These are phyloP conservation scores for Stegostoma tigrinum DNA, from an alignment of 2,113 vertebrate genomes.

Conservation along the genomic window DNA sequence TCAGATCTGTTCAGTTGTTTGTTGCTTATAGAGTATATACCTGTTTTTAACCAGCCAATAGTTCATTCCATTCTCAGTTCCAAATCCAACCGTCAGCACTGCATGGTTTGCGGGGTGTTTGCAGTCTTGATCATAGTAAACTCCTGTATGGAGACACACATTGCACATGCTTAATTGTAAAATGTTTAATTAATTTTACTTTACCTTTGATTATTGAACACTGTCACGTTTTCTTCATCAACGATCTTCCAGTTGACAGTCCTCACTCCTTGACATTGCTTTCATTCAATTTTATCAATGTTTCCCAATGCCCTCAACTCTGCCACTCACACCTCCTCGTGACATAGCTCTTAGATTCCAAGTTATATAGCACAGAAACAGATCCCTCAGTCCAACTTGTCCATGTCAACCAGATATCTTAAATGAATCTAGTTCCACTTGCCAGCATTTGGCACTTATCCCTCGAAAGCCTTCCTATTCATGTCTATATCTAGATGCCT, in stretches of 20 bases:
- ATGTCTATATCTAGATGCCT: no score
- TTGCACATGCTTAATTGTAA: not conserved
- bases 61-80: not conserved
- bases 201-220: not conserved
- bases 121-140: conserved; percentile 35
- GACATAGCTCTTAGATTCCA: no score
- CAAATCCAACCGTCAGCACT: conserved; percentile 33
- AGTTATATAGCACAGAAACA: no score
- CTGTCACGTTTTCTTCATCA: not conserved
- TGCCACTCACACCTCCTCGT: no score
- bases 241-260: not conserved
- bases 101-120: not conserved
- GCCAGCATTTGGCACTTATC: no score
- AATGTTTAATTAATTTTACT: not conserved
- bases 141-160: conserved; percentile 8
- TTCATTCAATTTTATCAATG: no score
- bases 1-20: not conserved
- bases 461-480: no score
- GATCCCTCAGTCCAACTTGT: no score
- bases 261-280: not conserved
- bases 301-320: no score
- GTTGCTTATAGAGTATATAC: not conserved
- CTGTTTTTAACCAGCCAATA: conserved; percentile 40
- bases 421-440: no score
- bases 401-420: no score